Evolutionary conservation across 2,797 vertebrate genomes (phyloP).

Genomic region (Pseudopleuronectes americanus): DNA sequence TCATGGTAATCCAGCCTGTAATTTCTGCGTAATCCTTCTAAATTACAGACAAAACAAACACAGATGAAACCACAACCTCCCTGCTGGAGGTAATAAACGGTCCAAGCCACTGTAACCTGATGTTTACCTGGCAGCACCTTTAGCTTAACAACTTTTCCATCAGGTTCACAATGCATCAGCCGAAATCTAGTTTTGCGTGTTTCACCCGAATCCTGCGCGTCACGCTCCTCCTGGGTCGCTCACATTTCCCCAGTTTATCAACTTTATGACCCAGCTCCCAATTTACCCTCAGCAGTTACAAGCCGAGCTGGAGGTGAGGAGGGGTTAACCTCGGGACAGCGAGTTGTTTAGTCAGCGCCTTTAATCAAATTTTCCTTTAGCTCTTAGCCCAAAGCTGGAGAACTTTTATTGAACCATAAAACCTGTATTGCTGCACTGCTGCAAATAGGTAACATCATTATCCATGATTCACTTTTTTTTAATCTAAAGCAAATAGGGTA

Average conservation of each 20-base stretch:
- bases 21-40: too few relatives aligned
- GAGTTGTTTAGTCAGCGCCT: slow-evolving; percentile 68
- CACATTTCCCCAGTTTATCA: slow-evolving; percentile 43
- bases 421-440: slow-evolving; percentile 42
- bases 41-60: too few relatives aligned
- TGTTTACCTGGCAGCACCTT: slow-evolving; percentile 18
- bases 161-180: slow-evolving; percentile 8
- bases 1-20: too few relatives aligned
- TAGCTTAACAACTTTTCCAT: slow-evolving; percentile 18
- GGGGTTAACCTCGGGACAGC: slow-evolving; percentile 59
- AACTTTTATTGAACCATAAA: slow-evolving; percentile 64
- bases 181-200: slow-evolving; percentile 24
- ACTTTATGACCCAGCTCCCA: slow-evolving; percentile 62
- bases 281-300: slow-evolving; percentile 46
- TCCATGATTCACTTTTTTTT: slow-evolving; percentile 59
- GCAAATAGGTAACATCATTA: slow-evolving; percentile 58
- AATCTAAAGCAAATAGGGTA: slow-evolving; percentile 40
- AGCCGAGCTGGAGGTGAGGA: slow-evolving; percentile 45
- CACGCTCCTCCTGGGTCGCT: slow-evolving; percentile 20
- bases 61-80: too few relatives aligned
- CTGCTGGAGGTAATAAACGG: not conserved
- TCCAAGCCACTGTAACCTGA: not conserved
- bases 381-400: slow-evolving; percentile 42
- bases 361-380: slow-evolving; percentile 67
- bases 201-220: not conserved